Evolutionary conservation across 2,888 invertebrate species (phyloP), one percentile per base, ranked within the genome.

Genomic region (Smittia aterrima): DNA sequence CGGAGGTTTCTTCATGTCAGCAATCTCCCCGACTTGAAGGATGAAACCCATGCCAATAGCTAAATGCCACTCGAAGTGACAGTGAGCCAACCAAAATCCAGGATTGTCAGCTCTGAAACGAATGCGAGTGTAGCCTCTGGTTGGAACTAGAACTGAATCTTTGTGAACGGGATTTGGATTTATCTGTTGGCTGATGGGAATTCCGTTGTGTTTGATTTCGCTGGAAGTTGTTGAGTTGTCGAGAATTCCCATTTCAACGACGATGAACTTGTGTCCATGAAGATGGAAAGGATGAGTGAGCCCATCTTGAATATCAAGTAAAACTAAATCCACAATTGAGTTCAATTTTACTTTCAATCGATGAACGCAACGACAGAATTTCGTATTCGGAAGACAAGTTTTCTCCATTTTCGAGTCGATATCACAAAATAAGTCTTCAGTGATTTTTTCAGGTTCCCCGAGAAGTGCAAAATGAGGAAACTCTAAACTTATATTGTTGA

Each of bases 381-480:
- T 27, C 53, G 47, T 27, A 38, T 77, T 75, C 22, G 75, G 76
- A 0, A 25, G 25, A 9, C 9, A 6, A 70, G 79, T 79, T 11
- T 75, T 24, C 4, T 75, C 25, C 16, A 79, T 78, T 74, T 76
- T 75, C 11, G 77, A 73, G 1, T 54, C 20, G 40, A 76, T 77
- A 76, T 79, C 78, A 71, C 82, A 79, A 77, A 79, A 82, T 68
- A 79, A 72, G 22, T 77, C 77, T 75, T 80, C 79, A 75, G 79
- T 78, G 75, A 81, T 78, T 75, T 79, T 77, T 38, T 76, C 75
- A 11, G 77, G 78, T 79, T 94, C 93, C 1, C 92, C 91, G 75
- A 94, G 84, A 54, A 92, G 84, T 0, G 94, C 92, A 0, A 91
- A 90, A 1, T 90, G 86, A 0, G 93, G 93, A 78, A 89, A 90